Percentiles rank a stretch among this genome's conserved stretches.
phyloP scores from a whole-genome alignment of 2,797 vertebrate genomes.

The Anabacerthia variegaticeps region DNA sequence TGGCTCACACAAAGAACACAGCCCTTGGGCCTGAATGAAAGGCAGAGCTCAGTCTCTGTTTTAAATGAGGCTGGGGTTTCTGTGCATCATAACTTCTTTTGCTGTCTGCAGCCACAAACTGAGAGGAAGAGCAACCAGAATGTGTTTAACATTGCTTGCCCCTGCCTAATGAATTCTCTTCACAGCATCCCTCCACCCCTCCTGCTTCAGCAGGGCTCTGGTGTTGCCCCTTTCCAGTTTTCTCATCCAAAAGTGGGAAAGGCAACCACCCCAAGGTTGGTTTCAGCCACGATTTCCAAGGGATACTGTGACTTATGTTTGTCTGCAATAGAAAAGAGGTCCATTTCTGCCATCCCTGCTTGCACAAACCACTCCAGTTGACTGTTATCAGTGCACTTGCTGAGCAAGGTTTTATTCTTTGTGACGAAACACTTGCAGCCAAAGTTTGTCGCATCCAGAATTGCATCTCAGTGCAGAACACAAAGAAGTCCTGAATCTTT shows the following conservation, averaged over 20 bases:
- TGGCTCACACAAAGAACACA: neutral
- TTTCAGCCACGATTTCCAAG: neutral
- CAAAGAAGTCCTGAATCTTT: neutral
- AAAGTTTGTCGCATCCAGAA: neutral
- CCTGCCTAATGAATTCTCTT: slow-evolving; percentile 34
- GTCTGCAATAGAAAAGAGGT: neutral
- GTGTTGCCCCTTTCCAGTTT: neutral
- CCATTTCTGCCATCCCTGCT: neutral
- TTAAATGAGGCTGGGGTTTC: neutral
- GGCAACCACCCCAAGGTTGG: neutral
- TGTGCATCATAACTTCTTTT: neutral
- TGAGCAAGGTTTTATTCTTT: neutral
- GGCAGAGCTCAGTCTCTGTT: neutral
- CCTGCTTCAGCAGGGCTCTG: neutral
- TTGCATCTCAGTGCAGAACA: neutral
- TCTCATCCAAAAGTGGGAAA: neutral
- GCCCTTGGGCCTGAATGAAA: neutral
- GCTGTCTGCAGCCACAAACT: neutral
- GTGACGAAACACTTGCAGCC: neutral
- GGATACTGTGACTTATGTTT: neutral
- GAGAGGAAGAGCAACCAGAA: neutral
- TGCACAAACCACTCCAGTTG: neutral
- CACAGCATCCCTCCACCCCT: slow-evolving; percentile 14
- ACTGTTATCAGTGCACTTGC: rapidly evolving
- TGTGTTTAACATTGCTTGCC: neutral